Evolutionary conservation across 2,797 vertebrate species (phyloP).

Genomic region (Myotis myotis): DNA sequence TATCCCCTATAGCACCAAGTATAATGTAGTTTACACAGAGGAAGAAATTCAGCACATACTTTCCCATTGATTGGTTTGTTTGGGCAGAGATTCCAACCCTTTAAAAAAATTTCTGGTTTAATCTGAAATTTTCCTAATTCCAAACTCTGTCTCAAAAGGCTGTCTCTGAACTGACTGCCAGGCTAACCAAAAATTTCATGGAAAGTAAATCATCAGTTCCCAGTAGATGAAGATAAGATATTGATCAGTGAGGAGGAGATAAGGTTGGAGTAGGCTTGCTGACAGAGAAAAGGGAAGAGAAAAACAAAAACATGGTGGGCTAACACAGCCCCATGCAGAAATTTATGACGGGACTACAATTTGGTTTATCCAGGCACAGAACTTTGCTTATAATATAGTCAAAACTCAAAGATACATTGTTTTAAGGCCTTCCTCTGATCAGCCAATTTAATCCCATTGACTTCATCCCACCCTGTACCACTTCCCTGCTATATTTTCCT

Average conservation of each 20-base stretch:
- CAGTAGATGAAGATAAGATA: slow-evolving; percentile 37
- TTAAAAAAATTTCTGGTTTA: not conserved
- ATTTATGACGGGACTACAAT: not conserved
- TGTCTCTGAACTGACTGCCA: slow-evolving; percentile 13
- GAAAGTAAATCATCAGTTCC: slow-evolving; percentile 11
- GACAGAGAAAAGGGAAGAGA: not conserved
- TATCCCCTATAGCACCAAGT: not conserved
- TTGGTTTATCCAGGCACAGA: not conserved
- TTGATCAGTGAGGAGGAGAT: not conserved
- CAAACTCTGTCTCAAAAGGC: not conserved
- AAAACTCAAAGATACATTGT: not conserved
- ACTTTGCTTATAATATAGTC: not conserved
- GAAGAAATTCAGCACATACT: not conserved
- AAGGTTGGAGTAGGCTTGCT: not conserved
- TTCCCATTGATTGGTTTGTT: slow-evolving; percentile 29
- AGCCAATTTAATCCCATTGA: not conserved
- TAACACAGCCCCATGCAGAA: not conserved
- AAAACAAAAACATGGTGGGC: not conserved
- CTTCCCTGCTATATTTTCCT: not conserved
- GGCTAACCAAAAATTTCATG: not conserved
- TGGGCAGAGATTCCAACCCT: not conserved
- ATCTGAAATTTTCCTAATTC: slow-evolving; percentile 34
- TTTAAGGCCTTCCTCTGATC: not conserved
- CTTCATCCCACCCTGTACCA: not conserved
- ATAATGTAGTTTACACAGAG: not conserved